Conservation (phyloP, 2,797 vertebrate genomes). For the Myotis planiceps region DNA sequence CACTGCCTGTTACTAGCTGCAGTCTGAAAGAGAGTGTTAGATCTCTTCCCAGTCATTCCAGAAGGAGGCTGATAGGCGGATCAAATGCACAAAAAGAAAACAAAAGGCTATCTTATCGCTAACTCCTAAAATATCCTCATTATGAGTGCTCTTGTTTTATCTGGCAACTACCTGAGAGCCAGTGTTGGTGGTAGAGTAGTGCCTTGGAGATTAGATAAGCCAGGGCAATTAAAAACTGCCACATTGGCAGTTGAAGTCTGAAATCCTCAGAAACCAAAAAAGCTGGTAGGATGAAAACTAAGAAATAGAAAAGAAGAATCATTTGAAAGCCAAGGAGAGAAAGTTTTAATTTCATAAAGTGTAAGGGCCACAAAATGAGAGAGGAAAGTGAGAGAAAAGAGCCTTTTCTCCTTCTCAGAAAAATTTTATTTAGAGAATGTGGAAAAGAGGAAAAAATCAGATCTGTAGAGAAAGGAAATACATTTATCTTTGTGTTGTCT, state of each 20-base stretch:
- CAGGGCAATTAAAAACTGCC: slow-evolving; percentile 55
- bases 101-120: slow-evolving; percentile 67
- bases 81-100: slow-evolving; percentile 57
- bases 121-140: slow-evolving; percentile 68
- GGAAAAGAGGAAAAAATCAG: slow-evolving; percentile 4
- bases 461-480: background rate
- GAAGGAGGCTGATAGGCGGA: background rate
- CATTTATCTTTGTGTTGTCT: slow-evolving; percentile 9
- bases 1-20: background rate
- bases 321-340: background rate
- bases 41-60: background rate
- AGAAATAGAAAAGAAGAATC: background rate
- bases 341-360: background rate
- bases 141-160: slow-evolving; percentile 32
- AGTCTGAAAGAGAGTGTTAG: background rate
- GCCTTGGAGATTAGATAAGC: slow-evolving; percentile 81
- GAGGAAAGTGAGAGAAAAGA: background rate
- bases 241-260: slow-evolving; percentile 48
- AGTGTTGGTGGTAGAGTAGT: slow-evolving; percentile 59
- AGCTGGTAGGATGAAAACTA: background rate
- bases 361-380: background rate
- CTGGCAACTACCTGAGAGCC: slow-evolving; percentile 69
- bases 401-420: background rate
- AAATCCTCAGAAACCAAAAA: slow-evolving; percentile 60
- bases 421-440: background rate